Evolutionary conservation across 2,888 invertebrate species (phyloP).

Genomic region (Octodonta nipae): DNA sequence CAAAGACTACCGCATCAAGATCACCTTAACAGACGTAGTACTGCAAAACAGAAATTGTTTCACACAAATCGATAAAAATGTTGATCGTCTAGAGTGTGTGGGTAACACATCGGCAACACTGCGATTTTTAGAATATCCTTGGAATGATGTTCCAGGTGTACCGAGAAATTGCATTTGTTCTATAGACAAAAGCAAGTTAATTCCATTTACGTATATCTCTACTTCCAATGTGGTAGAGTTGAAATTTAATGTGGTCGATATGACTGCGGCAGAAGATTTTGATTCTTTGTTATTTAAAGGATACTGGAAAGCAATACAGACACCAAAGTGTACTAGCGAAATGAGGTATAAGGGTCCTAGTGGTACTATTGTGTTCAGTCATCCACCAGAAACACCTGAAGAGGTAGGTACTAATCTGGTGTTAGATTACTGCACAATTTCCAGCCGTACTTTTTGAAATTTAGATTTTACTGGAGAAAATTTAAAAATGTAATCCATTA

Average conservation of each 20-base stretch:
- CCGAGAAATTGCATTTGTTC: conserved; percentile 72
- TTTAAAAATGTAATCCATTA: too few species aligned
- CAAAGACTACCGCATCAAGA: conserved; percentile 64
- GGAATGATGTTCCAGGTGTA: conserved; percentile 55
- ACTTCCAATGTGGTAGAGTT: conserved; percentile 65
- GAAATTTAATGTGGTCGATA: conserved; percentile 65
- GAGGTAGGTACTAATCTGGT: too few species aligned
- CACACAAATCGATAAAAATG: conserved; percentile 49
- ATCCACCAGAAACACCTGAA: conserved; percentile 26
- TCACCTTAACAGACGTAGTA: conserved; percentile 60
- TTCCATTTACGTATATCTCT: conserved; percentile 66
- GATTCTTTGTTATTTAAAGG: conserved; percentile 74
- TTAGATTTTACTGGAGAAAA: too few species aligned
- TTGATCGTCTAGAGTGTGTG: conserved; percentile 55
- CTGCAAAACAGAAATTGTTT: conserved; percentile 40
- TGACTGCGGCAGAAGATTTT: conserved; percentile 78
- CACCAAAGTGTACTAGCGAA: conserved; percentile 53
- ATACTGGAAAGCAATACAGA: conserved; percentile 64
- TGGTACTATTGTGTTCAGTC: conserved; percentile 59
- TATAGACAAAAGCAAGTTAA: conserved; percentile 33
- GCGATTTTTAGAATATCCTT: conserved; percentile 64
- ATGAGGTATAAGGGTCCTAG: conserved; percentile 61
- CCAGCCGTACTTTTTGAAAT: too few species aligned
- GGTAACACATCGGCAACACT: conserved; percentile 57
- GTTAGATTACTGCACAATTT: too few species aligned